These are phyloP conservation scores for Masticophis lateralis DNA, from an alignment of 2,797 vertebrate species.

Conservation along the genomic window DNA sequence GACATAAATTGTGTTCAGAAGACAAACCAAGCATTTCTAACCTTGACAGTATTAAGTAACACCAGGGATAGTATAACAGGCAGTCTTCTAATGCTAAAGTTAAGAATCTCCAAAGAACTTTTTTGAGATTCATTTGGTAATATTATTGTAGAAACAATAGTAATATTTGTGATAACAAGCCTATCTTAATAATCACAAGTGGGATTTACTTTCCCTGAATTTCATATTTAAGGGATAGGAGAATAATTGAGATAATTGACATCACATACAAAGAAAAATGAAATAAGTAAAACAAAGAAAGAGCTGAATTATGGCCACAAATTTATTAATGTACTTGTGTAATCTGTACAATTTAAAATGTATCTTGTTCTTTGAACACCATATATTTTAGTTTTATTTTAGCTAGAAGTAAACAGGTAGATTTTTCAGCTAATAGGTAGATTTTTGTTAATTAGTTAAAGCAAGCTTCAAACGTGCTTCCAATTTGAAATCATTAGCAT, in stretches of 20 bases:
- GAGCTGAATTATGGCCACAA: not conserved
- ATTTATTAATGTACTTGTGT: not conserved
- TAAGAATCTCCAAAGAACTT: not conserved
- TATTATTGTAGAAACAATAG: not conserved
- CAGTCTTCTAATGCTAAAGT: not conserved
- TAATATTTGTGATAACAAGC: not conserved
- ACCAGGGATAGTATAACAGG: constrained; percentile 2
- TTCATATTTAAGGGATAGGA: not conserved
- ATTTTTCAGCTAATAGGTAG: not conserved
- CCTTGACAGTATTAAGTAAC: constrained; percentile 19
- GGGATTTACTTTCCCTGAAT: not conserved
- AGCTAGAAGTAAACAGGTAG: not conserved
- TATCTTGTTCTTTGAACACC: not conserved
- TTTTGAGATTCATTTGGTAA: not conserved
- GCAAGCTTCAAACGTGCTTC: not conserved
- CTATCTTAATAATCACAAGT: not conserved
- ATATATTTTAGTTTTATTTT: not conserved
- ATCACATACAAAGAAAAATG: not conserved
- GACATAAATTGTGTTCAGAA: constrained; percentile 18
- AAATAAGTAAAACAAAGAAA: not conserved
- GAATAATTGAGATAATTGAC: not conserved
- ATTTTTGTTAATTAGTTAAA: not conserved
- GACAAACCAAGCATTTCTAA: constrained; percentile 11
- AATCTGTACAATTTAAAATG: not conserved
- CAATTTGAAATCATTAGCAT: not conserved